These are phyloP conservation scores for Drosophila littoralis DNA, from an alignment of 1,140 invertebrate genomes.

Conservation along the genomic window DNA sequence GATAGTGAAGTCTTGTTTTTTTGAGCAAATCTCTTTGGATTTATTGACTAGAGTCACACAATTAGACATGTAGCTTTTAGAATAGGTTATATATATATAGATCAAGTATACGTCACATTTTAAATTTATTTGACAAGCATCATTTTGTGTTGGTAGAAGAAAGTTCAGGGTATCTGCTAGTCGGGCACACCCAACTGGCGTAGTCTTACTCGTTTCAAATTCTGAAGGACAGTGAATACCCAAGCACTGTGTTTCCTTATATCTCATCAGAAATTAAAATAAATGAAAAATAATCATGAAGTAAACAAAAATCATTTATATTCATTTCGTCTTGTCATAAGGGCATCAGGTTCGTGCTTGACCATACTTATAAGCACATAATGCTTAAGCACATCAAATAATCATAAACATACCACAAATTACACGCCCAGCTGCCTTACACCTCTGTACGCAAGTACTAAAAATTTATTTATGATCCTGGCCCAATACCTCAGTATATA, in stretches of 20 bases:
- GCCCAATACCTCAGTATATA: conserved; percentile 4
- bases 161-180: too few relatives aligned
- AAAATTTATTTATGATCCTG: conserved; percentile 47
- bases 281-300: not conserved
- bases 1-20: too few relatives aligned
- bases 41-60: too few relatives aligned
- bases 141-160: too few relatives aligned
- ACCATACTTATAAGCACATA: not conserved
- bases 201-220: too few relatives aligned
- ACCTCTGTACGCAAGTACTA: conserved; percentile 20
- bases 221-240: too few relatives aligned
- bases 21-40: too few relatives aligned
- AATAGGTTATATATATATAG: too few relatives aligned
- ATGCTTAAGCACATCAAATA: conserved; percentile 24
- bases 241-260: not conserved
- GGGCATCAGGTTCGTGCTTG: not conserved
- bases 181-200: too few relatives aligned
- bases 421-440: conserved; percentile 20
- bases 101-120: too few relatives aligned
- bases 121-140: too few relatives aligned
- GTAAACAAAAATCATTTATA: conserved; percentile 1
- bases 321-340: not conserved
- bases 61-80: too few relatives aligned
- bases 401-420: conserved; percentile 32
- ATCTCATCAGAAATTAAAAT: not conserved